phyloP scores from a whole-genome alignment of 2,888 invertebrate species.

The Tetropium fuscum region DNA sequence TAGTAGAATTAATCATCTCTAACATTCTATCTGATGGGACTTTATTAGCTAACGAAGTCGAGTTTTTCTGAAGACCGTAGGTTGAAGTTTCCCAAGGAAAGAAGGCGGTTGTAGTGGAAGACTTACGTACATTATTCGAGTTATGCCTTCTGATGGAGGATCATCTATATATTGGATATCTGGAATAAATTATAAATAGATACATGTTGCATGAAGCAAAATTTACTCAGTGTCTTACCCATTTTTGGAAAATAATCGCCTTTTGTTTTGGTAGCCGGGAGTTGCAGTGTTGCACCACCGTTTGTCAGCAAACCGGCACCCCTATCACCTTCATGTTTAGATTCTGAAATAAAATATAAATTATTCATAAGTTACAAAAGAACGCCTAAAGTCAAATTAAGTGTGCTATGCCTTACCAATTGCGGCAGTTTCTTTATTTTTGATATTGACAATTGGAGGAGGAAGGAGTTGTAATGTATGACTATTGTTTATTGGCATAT shows the following conservation, averaged over 20 bases:
- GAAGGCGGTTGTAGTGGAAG: not conserved
- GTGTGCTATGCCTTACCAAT: not conserved
- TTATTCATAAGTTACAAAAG: not conserved
- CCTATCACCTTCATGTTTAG: not conserved
- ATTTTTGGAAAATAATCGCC: not conserved
- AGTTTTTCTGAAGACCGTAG: not conserved
- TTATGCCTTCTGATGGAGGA: not conserved
- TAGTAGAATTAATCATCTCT: not conserved
- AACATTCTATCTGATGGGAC: not conserved
- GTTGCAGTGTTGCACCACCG: not conserved
- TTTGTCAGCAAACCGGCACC: not conserved
- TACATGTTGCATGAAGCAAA: not conserved
- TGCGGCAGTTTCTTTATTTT: not conserved
- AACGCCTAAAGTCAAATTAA: not conserved
- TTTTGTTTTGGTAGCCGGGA: not conserved
- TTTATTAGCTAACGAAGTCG: not conserved
- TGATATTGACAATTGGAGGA: not conserved
- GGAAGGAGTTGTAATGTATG: not conserved
- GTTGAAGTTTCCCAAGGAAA: constrained; percentile 4
- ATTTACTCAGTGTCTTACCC: not conserved
- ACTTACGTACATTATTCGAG: not conserved
- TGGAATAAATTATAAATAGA: not conserved
- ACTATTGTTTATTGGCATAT: not conserved
- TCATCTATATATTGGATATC: not conserved
- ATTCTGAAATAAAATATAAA: not conserved